Base-by-base conservation (phyloP, 1,140 invertebrate species). In the Octopus bimaculoides region DNA sequence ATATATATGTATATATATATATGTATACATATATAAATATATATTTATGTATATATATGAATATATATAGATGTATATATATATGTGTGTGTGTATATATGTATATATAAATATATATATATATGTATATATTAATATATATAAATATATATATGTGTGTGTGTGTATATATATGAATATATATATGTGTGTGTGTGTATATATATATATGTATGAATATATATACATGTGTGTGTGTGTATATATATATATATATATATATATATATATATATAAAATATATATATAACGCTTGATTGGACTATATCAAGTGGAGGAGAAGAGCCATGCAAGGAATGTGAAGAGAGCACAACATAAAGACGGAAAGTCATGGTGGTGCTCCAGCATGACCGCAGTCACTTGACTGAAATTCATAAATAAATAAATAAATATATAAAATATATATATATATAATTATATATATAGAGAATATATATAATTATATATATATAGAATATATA, bases 41-140 rank as follows among this genome's bases (percentile, higher is more conserved):
- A 14, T 69, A 14, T 69, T 0, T 20, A 14, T 69, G 3, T 69
- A 3, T 17, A 14, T 69, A 14, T 69, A 14, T 69, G 14, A 5
- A 14, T 17, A 69, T 69, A 6, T 14, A 69, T 20, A 10, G 0
- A 69, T 69, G 26, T 69, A 69, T 8, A 69, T 20, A 69, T 69
- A 69, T 69, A 69, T 69, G 0, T 69, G 5, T 69, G 26, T 10
- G 3, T 17, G 3, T 10, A 6, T 69, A 69, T 10, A 69, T 10
- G 5, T 17, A 3, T 69, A 69, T 69, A 69, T 17, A 69, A 5
- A 6, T 69, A 69, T 69, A 69, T 69, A 69, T 69, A 69, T 69
- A 69, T 17, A 69, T 69, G 26, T 69, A 69, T 17, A 69, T 69
- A 6, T 69, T n/a, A n/a, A 69, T 69, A 69, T 69, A 69, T 69